Evolutionary conservation across 2,797 vertebrate genomes (phyloP), one percentile per base, ranked within the genome.

Genomic region (Okamejei kenojei): DNA sequence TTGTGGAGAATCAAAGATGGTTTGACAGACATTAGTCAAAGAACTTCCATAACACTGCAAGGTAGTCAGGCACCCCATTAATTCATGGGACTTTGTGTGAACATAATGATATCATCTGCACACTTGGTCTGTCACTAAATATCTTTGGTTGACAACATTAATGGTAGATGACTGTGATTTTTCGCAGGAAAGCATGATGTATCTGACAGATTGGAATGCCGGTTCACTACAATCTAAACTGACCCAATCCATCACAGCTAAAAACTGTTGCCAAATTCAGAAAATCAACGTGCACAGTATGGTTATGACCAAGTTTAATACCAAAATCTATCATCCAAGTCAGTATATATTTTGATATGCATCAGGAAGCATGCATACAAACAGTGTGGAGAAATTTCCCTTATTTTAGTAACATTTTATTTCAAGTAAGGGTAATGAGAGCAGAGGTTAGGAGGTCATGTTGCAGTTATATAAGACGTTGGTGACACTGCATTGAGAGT

Each of bases 41-140:
- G 38, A 58, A 92, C 17, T 76, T 92, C 38, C 74, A 58, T 38
- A 58, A 38, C 32, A 92, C 73, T n/a, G 19, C 19, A 54, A 38
- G 1, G 35, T 73, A 54, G 90, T 54, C 90, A 76, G 21, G 11
- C 10, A n/a, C 38, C 21, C 58, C 68, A 92, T 92, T 92, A 92
- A 92, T 29, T 92, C 11, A 29, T 54, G 7, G 10, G 35, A 29
- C 23, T 74, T n/a, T 74, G 90, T 76, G 65, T n/a, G 71, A 76
- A 45, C n/a, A 76, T 92, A 76, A 92, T 35, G 65, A 73, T 91
- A 91, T 91, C 71, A 58, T 92, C 35, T 29, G 10, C 90, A 76
- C 19, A 54, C 58, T 76, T 68, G 71, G 0, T 71, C 38, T 45
- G 71, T 74, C 38, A 58, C 21, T 74, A 23, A 45, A 74, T 91